A percentile compares a stretch with the other conserved stretches of the same genome.
phyloP scores from a whole-genome alignment of 2,797 vertebrate species.

The Poliocrania exsul region DNA sequence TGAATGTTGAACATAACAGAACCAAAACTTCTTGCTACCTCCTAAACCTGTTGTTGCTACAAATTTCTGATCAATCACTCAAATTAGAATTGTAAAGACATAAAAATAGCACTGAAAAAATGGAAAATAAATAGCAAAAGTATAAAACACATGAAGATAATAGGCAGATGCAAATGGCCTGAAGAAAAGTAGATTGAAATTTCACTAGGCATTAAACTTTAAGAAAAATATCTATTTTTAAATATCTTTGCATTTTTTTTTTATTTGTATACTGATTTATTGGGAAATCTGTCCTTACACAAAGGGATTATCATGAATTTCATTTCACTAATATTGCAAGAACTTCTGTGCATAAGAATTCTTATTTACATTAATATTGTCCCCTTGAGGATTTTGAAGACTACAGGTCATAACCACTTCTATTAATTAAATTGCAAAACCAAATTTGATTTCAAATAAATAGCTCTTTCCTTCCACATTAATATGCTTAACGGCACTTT shows the following conservation, averaged over 20 bases:
- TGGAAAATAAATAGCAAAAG: background rate
- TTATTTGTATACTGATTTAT: background rate
- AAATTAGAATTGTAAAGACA: background rate
- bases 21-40: background rate
- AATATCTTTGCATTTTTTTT: background rate
- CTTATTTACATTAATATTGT: background rate
- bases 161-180: background rate
- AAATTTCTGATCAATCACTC: background rate
- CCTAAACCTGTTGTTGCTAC: background rate
- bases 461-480: background rate
- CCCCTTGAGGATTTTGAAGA: background rate
- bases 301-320: background rate
- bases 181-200: background rate
- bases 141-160: background rate
- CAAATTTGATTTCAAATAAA: background rate
- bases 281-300: background rate
- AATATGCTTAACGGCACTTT: background rate
- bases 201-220: background rate
- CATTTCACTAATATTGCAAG: background rate
- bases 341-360: background rate
- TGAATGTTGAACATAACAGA: background rate
- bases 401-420: background rate
- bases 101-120: background rate
- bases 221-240: background rate
- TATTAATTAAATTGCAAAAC: background rate